Base-by-base conservation (phyloP, 2,888 invertebrate genomes). In the Rhingia campestris region DNA sequence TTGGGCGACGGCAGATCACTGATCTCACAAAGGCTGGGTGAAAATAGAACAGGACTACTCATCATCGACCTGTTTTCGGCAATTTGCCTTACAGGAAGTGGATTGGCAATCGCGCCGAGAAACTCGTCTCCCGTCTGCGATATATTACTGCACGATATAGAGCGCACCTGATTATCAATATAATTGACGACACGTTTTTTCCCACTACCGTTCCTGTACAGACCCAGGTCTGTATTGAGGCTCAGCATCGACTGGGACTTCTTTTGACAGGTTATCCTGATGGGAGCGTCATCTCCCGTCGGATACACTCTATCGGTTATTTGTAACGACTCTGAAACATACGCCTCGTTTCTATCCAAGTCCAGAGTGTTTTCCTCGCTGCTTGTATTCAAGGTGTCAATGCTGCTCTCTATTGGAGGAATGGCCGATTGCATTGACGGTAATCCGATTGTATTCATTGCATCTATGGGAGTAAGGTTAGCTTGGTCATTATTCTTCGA, bases 371-470 rank as follows among this genome's bases (percentile, higher is more conserved):
- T 80, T 43, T 87, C 86, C 35, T 86, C 86, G 64, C 86, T 86
- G 41, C 85, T 87, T 14, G 80, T 72, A 59, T 69, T 86, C 3
- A 82, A 22, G 9, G 79, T 74, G 58, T 85, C 73, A 30, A 69
- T 47, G 54, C 79, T 81, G 30, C 67, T 53, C 41, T 79, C 70
- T 69, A 51, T 43, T 14, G 54, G 61, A 72, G 59, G 47, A 53
- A 35, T 43, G 32, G 59, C 43, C 43, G 64, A 49, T 45, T 79
- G 72, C 67, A 82, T 81, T 45, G 74, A 74, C 45, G 88, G 88
- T 79, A 92, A 80, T 4, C 91, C 91, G 77, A 91, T 73, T 22
- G 89, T 91, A 53, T 92, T 91, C 91, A 91, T 91, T 58, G 88
- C 87, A 49, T 74, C 75, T 45, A 87, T 86, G 81, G 87, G 88